Base-by-base conservation (phyloP, 2,888 invertebrate genomes). In the Eupsilia transversa region DNA sequence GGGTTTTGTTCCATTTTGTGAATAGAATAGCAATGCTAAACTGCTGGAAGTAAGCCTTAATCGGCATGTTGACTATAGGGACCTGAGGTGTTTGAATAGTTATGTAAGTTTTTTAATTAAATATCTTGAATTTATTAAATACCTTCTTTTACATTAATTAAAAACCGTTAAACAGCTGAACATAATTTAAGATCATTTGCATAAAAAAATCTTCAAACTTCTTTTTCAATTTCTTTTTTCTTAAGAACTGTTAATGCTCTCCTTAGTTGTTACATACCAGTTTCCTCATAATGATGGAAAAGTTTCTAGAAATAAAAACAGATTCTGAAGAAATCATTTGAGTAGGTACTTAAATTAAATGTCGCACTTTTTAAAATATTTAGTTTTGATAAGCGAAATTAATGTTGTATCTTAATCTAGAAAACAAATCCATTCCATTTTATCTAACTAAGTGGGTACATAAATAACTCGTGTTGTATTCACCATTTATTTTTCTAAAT, bases 1-100 rank as follows among this genome's bases (percentile, higher is more conserved):
- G 33, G 9, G 61, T 52, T 43, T 56, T 77, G n/a, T 67, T 63
- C 41, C 23, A 57, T 77, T 67, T 82, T 57, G 6, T 77, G 30
- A 65, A 54, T 49, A 35, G 14, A 82, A 54, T 60, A 5, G 30
- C 27, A 59, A 46, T 10, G 30, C 52, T 70, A 52, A 30, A n/a
- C 38, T 72, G 17, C 23, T 72, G 30, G 14, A 27, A n/a, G 10
- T 14, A 17, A 49, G 23, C 17, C 30, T 72, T n/a, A 52, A 20
- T 27, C 6, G 5, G 1, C 17, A 14, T 23, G 23, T 30, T n/a
- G 64, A 52, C 30, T 23, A 41, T 20, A 20, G 2, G 54, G 10
- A 57, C 7, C 2, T 2, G 9, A 33, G 9, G n/a, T 33, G 3
- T 46, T 33, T 23, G 30, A 1, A 33, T 49, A 30, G 2, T 30